Percentiles rank a stretch among this genome's conserved stretches.
These are phyloP conservation scores for Setophaga kirtlandii DNA, from an alignment of 2,113 vertebrate genomes.

Conservation along the genomic window DNA sequence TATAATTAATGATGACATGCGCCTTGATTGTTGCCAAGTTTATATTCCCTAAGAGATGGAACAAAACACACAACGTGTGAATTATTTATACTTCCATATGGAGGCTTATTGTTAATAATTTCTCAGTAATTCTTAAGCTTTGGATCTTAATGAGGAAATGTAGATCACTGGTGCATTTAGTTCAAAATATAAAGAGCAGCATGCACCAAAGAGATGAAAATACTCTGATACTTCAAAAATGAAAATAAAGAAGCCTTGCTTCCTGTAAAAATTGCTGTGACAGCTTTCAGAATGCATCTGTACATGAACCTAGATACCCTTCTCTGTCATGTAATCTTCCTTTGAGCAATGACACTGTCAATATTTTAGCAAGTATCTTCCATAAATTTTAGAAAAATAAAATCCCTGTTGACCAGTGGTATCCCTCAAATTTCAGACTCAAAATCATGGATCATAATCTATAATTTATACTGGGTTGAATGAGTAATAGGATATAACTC, in stretches of 20 bases:
- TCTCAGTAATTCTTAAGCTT: constrained; percentile 25
- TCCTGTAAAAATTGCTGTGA: constrained; percentile 28
- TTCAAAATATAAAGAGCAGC: constrained; percentile 40
- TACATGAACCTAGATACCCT: background rate
- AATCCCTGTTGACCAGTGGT: background rate
- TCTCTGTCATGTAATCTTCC: background rate
- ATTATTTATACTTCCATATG: constrained; percentile 55
- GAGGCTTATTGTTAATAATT: constrained; percentile 43
- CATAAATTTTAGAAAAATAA: background rate
- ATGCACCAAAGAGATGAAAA: background rate
- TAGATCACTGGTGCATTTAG: background rate
- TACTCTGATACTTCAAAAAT: background rate
- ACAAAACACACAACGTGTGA: constrained; percentile 22
- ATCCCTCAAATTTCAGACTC: background rate
- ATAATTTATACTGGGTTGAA: background rate
- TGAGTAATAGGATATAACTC: background rate
- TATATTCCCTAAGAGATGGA: constrained; percentile 19
- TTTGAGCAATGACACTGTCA: background rate
- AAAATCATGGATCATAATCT: background rate
- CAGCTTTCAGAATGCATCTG: constrained; percentile 22
- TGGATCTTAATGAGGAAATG: constrained; percentile 34
- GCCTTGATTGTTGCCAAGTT: constrained; percentile 19
- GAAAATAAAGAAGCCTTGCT: constrained; percentile 36
- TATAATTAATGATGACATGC: constrained; percentile 17
- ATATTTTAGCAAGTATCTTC: background rate